These are phyloP conservation scores for Holcopasites calliopsidis DNA, from an alignment of 1,140 invertebrate genomes.

Conservation along the genomic window DNA sequence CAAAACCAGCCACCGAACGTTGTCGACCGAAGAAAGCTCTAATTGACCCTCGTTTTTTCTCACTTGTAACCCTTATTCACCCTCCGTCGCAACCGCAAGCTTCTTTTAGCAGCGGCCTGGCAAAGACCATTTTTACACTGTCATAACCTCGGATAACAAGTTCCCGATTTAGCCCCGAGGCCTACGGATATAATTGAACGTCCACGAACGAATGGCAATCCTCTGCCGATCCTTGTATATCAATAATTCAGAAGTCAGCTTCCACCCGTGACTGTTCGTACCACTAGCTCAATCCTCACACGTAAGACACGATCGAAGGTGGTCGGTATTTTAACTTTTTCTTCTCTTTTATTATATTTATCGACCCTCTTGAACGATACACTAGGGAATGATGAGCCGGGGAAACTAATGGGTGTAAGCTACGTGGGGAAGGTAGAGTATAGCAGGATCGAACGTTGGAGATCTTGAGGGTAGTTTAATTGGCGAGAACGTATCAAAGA, in stretches of 20 bases:
- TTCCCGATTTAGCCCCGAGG: conserved; percentile 60
- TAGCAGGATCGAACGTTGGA: too few relatives aligned
- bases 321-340: conserved; percentile 68
- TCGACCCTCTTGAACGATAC: conserved; percentile 61
- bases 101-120: conserved; percentile 48
- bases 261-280: conserved; percentile 17
- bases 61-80: background rate
- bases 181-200: conserved; percentile 72
- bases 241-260: conserved; percentile 63
- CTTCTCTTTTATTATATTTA: too few relatives aligned
- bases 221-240: conserved; percentile 69
- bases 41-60: conserved; percentile 21
- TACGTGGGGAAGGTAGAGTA: conserved; percentile 10
- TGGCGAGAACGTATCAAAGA: background rate
- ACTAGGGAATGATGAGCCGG: conserved; percentile 48
- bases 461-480: background rate
- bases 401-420: conserved; percentile 52
- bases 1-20: too few relatives aligned
- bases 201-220: conserved; percentile 53
- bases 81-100: background rate
- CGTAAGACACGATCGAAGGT: conserved; percentile 60
- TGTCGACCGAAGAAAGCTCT: too few relatives aligned
- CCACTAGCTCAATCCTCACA: conserved; percentile 51
- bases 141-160: conserved; percentile 72
- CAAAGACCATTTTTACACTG: conserved; percentile 70